Evolutionary conservation across 2,113 vertebrate species (phyloP), one percentile per base, ranked within the genome.

Genomic region (Callopanchax toddi): DNA sequence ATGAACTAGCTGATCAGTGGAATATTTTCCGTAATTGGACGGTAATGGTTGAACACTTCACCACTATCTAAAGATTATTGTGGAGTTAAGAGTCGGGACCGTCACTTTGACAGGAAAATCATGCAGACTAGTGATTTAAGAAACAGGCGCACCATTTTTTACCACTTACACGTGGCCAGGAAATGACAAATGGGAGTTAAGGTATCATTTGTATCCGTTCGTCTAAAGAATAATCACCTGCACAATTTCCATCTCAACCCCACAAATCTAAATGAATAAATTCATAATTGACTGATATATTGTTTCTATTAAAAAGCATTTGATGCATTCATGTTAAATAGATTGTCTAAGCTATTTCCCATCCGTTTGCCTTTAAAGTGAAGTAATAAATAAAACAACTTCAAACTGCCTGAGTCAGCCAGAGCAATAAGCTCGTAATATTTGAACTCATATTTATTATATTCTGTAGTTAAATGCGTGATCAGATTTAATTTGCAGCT

Each of bases 401-500:
- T 5, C n/a, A n/a, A 29, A n/a, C 11, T 43, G 5, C 23, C 22
- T 11, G 36, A 58, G 21, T 23, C 21, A 29, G 21, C n/a, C 43
- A 42, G 20, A n/a, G 2, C 11, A 15, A 0, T 32, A 40, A 21
- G 22, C 15, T 6, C 25, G 5, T 39, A 21, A 21, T n/a, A 34
- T 67, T 23, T 43, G 7, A 12, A 43, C 16, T 10, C 18, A 6
- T 67, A 20, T n/a, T 18, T 36, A 32, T 12, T 58, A 13, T 7
- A 23, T 22, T 39, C 21, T 23, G 21, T 16, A 3, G 17, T 1
- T 26, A 12, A 2, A 50, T 36, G 44, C 7, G 29, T 51, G 54
- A 45, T 46, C 32, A 36, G 22, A n/a, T 52, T 60, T 61, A 15
- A 59, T 25, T 74, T 9, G 45, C 40, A 18, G 21, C 13, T 59